Evolutionary conservation across 1,140 invertebrate species (phyloP), one percentile per base, ranked within the genome.

Genomic region (Oedothorax gibbosus): DNA sequence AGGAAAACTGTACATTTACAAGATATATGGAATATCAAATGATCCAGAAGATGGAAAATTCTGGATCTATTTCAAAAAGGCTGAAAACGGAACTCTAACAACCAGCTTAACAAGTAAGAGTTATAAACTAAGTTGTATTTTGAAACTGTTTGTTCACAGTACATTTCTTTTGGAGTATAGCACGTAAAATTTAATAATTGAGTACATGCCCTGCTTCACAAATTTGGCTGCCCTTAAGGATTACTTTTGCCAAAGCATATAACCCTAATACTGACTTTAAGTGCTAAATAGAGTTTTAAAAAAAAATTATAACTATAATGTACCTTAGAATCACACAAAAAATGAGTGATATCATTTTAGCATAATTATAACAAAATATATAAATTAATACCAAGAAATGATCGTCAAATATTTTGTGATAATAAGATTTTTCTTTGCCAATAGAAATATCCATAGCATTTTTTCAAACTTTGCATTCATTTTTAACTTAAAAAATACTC

Each of bases 11-110:
- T 60, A 60, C 57, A 60, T 60, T n/a, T n/a, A 60, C 57, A n/a
- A 60, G n/a, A 14, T 60, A n/a, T 60, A 14, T 60, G 57, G 57
- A 60, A 60, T 60, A 60, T 12, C 57, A 12, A 60, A 60, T 60
- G 57, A 60, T 60, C 57, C 57, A 7, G 57, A 60, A 60, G 57
- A 60, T 60, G 57, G 57, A 11, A 60, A 60, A 60, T 60, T 60
- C n/a, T 60, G 57, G 57, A 18, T 75, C 15, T 60, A 57, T 12
- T 60, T 35, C 35, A 60, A 9, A 21, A 51, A 49, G 60, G 35
- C 53, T 8, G 15, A 35, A 57, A 75, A 75, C 20, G 3, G 18
- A 12, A 15, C 72, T 60, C 18, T 75, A n/a, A 12, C 56, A n/a
- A 10, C 60, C 15, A 60, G 15, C 3, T 35, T 21, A 9, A 49